Evolutionary conservation across 2,888 invertebrate genomes (phyloP).

Genomic region (Idaea biselata): DNA sequence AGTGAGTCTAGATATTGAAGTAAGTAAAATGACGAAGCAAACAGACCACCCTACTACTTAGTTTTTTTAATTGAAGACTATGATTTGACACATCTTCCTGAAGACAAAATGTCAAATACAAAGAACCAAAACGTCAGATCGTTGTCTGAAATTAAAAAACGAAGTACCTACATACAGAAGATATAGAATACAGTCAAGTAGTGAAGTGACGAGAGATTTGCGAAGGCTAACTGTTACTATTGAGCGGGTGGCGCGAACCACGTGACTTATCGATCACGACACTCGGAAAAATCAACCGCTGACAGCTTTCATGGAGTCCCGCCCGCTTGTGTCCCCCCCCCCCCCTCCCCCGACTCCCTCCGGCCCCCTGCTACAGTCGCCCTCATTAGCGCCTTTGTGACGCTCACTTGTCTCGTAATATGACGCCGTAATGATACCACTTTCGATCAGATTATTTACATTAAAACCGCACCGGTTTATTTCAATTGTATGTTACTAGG

Average conservation of each 20-base stretch:
- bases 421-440: conserved; percentile 73
- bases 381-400: conserved; percentile 79
- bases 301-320: conserved; percentile 69
- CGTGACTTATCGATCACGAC: conserved; percentile 81
- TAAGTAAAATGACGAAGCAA: too few relatives aligned
- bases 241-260: conserved; percentile 67
- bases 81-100: too few relatives aligned
- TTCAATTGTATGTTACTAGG: neutral
- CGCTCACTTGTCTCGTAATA: conserved; percentile 76
- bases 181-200: conserved; percentile 25
- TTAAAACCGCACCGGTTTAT: neutral
- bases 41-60: too few relatives aligned
- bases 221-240: conserved; percentile 59
- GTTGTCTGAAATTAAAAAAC: too few relatives aligned
- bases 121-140: too few relatives aligned
- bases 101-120: too few relatives aligned
- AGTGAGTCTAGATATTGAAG: too few relatives aligned
- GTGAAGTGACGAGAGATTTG: conserved; percentile 70
- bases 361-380: conserved; percentile 45
- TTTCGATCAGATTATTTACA: conserved; percentile 53
- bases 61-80: too few relatives aligned
- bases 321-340: conserved; percentile 48
- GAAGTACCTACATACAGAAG: neutral
- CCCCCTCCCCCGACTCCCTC: conserved; percentile 30
- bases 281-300: conserved; percentile 81